Evolutionary conservation across 2,888 invertebrate species (phyloP), one percentile per base, ranked within the genome.

Genomic region (Nudaria mundana): DNA sequence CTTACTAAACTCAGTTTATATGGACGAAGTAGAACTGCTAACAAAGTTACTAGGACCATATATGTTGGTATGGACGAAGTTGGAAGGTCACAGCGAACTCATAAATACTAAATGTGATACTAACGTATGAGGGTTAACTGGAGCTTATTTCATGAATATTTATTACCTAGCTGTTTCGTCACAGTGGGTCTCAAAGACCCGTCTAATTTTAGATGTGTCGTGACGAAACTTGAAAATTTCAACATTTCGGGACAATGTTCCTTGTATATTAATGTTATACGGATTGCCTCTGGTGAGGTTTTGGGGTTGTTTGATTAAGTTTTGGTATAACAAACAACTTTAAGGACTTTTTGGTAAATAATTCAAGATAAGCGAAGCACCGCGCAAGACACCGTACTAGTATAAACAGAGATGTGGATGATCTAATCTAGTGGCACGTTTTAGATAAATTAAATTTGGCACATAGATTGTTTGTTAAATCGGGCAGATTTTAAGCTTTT

Each of bases 71-170:
- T 46, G 46, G 37, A 35, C 45, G 8, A 6, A 12, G 39, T 30
- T 44, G 23, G 33, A 44, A 52, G 57, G 54, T 52, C 54, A 37
- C 22, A 40, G 43, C 24, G 22, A 16, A 7, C 46, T 52, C 44
- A 54, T 57, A 54, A 54, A 57, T 53, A 49, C 42, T 48, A 39
- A 56, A 37, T 45, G 40, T 31, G 37, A 16, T 44, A 42, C 55
- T 40, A 46, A 45, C 40, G 41, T 31, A 22, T 11, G 10, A 30
- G 50, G 60, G 52, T 45, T 48, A 43, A 56, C 49, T 45, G 32
- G 36, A 26, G 40, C 41, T 43, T 40, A 44, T 24, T 18, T 46
- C 35, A 54, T 59, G 40, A 54, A 52, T 49, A 54, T 60, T 57
- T 55, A 60, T 57, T 13, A 34, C 30, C 30, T 57, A n/a, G 55